phyloP scores from a whole-genome alignment of 2,113 vertebrate genomes.

The Talpa occidentalis region DNA sequence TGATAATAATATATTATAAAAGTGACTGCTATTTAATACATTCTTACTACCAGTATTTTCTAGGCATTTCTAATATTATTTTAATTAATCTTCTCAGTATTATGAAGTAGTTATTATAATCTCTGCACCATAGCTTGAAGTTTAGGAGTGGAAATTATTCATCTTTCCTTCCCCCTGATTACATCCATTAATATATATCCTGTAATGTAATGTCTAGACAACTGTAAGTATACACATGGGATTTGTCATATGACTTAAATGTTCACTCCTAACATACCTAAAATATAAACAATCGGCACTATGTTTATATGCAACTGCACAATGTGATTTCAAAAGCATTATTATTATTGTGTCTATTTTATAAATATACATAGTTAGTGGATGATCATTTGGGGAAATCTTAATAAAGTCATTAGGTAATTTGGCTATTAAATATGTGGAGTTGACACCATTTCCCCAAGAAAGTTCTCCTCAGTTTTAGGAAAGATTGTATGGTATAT shows the following conservation, averaged over 20 bases:
- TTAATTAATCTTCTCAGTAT: conserved; percentile 43
- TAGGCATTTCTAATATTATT: conserved; percentile 11
- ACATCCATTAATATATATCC: background rate
- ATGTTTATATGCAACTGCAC: background rate
- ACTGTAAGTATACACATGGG: background rate
- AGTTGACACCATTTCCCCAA: background rate
- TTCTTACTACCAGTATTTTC: conserved; percentile 14
- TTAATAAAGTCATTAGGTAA: background rate
- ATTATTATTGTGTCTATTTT: conserved; percentile 14
- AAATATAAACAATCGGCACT: conserved; percentile 27
- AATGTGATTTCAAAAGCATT: conserved; percentile 32
- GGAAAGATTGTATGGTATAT: background rate
- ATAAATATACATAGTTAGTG: conserved; percentile 38
- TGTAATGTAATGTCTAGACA: conserved; percentile 21
- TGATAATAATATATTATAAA: conserved; percentile 19
- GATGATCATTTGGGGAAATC: background rate
- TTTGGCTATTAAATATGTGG: background rate
- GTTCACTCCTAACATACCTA: background rate
- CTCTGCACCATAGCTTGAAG: background rate
- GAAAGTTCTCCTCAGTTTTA: background rate
- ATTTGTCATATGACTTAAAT: conserved; percentile 10
- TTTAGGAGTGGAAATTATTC: background rate
- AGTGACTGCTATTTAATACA: conserved; percentile 35
- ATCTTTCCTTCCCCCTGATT: background rate
- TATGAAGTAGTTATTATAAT: conserved; percentile 18